Base-by-base conservation (phyloP, 2,113 vertebrate genomes). In the Thalassoma bifasciatum region DNA sequence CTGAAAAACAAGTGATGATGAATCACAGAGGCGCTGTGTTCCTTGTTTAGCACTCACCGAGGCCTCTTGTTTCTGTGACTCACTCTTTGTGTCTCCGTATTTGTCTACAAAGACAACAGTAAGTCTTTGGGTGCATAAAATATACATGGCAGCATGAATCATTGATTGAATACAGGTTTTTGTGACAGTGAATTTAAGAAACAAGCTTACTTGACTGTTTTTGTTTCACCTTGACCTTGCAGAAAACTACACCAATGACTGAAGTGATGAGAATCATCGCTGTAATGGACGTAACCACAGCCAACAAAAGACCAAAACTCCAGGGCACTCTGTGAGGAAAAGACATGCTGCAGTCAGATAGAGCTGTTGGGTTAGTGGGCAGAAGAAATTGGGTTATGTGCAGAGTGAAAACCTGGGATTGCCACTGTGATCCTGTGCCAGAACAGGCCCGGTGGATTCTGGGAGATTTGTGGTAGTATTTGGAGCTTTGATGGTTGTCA, bases 31-130 rank as follows among this genome's bases (percentile, higher is more conserved):
- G 46, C 53, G 5, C 9, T 73, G 51, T 26, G 65, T 81, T 88
- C 73, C 82, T 54, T 51, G 8, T 89, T 87, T 78, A 24, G 77
- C 57, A 87, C 92, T 79, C 63, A 92, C 91, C 3, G 47, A 10
- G 40, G 77, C 52, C 5, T 86, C 83, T 66, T 69, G 47, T 50
- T 81, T 83, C 47, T 50, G 14, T 81, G 85, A 87, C 64, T 89
- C 89, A 86, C 53, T 11, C 5, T 10, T 11, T 61, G 60, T 79
- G 77, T 77, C 78, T 76, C 22, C 83, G 86, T 19, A 63, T 71
- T 73, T 83, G 66, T 81, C 92, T 93, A 34, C 34, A 82, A 80
- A 21, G 36, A 50, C 68, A 86, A 84, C 14, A 67, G 51, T 11
- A 66, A 50, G 21, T 49, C 49, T 69, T n/a, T 52, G 36, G 24